Base-by-base conservation (phyloP, 2,888 invertebrate genomes). In the Ceraclea dissimilis region DNA sequence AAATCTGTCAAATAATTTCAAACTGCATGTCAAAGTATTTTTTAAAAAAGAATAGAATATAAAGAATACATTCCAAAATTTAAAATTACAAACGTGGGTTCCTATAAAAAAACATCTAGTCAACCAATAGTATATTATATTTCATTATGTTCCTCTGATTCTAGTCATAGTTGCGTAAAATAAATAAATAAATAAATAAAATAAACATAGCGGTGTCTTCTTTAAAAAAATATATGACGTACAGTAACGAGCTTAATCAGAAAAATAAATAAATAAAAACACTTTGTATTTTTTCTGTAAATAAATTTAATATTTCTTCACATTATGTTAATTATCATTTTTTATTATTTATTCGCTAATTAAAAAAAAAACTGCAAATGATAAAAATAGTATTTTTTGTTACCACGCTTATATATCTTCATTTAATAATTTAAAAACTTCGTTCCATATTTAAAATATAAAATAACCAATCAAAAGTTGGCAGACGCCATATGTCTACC, bases 191-290 rank as follows among this genome's bases (percentile, higher is more conserved):
- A 22, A 47, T 46, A 20, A 39, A 39, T 13, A 39, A 20, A 49
- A 34, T 16, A 34, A 54, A 49, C 20, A 50, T 44, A 44, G 17
- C 49, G 17, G 49, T 54, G 50, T 59, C 53, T 59, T 58, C 52
- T 43, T 52, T 39, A 39, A 39, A 39, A 39, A 4, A 39, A 39
- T 8, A 49, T 33, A 58, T 56, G 58, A 58, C 58, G 59, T 58
- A 61, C 43, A 50, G 54, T 54, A 60, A 49, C 58, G 61, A 61
- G 61, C 61, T 61, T 61, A 61, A 54, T 39, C 39, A 39, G 11
- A 31, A 39, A 39, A 39, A 39, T 39, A 8, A n/a, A n/a, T 8
- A 16, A 39, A 39, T 22, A 50, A 57, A 54, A 21, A 43, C 48
- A 22, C 52, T 48, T 54, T 49, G 34, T 53, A 56, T 47, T 52